A percentile compares a stretch with the other conserved stretches of the same genome.
These are phyloP conservation scores for Hystrix cristata DNA, from an alignment of 2,113 vertebrate species.

Conservation along the genomic window DNA sequence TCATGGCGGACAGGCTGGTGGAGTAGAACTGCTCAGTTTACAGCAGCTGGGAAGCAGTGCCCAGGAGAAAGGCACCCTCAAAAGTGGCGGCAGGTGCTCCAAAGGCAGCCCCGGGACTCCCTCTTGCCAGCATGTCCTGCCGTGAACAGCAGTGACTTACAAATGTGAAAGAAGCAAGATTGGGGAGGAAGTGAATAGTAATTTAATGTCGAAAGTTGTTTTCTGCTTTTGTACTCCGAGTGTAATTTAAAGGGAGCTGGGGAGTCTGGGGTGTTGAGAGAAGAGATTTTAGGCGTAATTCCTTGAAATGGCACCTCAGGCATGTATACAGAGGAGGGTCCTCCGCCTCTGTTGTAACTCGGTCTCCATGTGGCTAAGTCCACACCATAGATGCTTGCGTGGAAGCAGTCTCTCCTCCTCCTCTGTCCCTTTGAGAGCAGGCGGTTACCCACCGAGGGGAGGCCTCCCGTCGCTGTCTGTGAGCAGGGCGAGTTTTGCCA, in stretches of 20 bases:
- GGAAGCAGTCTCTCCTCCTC: not conserved
- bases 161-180: not conserved
- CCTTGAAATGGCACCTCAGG: not conserved
- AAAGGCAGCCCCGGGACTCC: not conserved
- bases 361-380: not conserved
- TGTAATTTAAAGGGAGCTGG: not conserved
- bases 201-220: not conserved
- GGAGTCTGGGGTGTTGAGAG: not conserved
- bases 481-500: not conserved
- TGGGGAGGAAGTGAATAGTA: not conserved
- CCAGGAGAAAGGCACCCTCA: not conserved
- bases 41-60: not conserved
- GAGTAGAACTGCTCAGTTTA: not conserved
- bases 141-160: not conserved
- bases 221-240: not conserved
- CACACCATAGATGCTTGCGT: not conserved
- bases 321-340: not conserved
- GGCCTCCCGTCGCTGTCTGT: not conserved
- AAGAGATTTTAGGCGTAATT: not conserved
- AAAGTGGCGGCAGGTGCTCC: not conserved
- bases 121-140: not conserved
- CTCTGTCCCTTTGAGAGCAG: not conserved
- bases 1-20: not conserved
- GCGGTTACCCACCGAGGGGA: not conserved
- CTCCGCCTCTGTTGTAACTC: no score